phyloP scores from a whole-genome alignment of 1,140 invertebrate genomes.

The Caenorhabditis elegans region DNA sequence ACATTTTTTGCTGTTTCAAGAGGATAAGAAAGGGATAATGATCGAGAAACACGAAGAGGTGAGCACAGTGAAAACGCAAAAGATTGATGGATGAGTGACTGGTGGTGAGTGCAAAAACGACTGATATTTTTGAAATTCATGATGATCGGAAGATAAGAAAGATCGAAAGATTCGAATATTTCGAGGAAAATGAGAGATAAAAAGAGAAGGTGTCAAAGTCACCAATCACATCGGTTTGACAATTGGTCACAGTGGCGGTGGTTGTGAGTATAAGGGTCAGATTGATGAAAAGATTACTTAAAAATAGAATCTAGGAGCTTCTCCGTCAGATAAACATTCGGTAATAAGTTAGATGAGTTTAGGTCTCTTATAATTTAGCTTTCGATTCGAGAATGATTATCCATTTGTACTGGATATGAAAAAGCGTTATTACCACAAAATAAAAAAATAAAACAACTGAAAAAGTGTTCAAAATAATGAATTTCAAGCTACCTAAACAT shows the following conservation, averaged over 20 bases:
- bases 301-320: too few relatives aligned
- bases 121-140: not conserved
- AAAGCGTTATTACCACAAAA: too few relatives aligned
- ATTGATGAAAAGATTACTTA: not conserved
- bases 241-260: not conserved
- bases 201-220: not conserved
- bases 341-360: too few relatives aligned
- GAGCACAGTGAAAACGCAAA: not conserved
- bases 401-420: too few relatives aligned
- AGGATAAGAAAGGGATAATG: conserved; percentile 15
- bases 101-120: conserved; percentile 22
- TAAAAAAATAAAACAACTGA: too few relatives aligned
- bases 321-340: too few relatives aligned
- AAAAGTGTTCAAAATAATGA: too few relatives aligned
- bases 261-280: not conserved
- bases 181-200: not conserved
- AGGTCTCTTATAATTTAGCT: too few relatives aligned
- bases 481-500: too few relatives aligned
- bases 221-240: conserved; percentile 5
- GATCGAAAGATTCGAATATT: not conserved
- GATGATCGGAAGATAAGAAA: not conserved
- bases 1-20: not conserved
- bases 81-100: conserved; percentile 20
- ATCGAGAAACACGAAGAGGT: conserved; percentile 11
- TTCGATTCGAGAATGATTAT: too few relatives aligned